Percentiles rank a stretch among this genome's conserved stretches.
phyloP scores from a whole-genome alignment of 2,888 invertebrate species.

The Chorisops tibialis region DNA sequence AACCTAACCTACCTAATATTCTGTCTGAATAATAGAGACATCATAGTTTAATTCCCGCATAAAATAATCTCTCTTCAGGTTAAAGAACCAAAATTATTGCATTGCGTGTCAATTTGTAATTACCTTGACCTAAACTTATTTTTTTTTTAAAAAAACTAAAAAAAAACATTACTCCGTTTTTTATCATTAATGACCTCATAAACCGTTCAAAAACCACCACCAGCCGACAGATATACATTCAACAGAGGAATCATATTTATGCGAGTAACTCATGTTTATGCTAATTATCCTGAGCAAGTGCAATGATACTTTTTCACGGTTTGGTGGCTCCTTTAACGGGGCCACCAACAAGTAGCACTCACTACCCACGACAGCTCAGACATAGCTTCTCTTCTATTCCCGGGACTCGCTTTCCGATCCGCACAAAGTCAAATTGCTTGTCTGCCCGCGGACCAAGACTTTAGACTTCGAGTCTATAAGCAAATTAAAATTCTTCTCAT shows the following conservation, averaged over 20 bases:
- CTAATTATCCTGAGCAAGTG: constrained; percentile 27
- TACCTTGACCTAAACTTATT: constrained; percentile 27
- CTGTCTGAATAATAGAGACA: too few species aligned
- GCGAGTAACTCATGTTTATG: constrained; percentile 27
- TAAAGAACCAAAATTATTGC: constrained; percentile 5
- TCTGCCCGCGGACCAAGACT: not conserved
- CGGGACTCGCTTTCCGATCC: too few species aligned
- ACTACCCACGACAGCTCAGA: too few species aligned
- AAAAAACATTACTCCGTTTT: constrained; percentile 11
- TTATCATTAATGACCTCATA: constrained; percentile 4
- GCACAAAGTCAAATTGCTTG: not conserved
- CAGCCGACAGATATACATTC: not conserved
- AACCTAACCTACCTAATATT: too few species aligned
- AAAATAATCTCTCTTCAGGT: too few species aligned
- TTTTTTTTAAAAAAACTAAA: too few species aligned
- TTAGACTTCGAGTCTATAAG: not conserved
- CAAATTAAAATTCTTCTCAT: constrained; percentile 28
- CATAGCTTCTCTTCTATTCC: too few species aligned
- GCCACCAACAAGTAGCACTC: not conserved
- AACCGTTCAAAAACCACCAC: not conserved
- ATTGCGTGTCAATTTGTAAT: constrained; percentile 24
- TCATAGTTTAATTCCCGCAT: too few species aligned
- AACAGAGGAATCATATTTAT: not conserved
- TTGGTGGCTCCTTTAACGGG: constrained; percentile 20
- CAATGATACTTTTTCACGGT: constrained; percentile 29